phyloP scores from a whole-genome alignment of 1,140 invertebrate genomes.

The Drosophila punjabiensis region DNA sequence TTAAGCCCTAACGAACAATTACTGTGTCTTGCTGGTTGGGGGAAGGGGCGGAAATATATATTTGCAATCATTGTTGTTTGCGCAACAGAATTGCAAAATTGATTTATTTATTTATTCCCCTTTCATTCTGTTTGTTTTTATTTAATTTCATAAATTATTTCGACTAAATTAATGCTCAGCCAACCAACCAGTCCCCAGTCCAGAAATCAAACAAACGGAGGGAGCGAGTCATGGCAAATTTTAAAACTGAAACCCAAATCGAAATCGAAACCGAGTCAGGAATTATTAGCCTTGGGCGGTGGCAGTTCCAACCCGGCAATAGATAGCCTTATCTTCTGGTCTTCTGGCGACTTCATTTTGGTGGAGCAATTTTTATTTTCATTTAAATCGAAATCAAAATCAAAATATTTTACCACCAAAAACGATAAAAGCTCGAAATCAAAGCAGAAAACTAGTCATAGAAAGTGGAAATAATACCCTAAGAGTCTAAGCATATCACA shows the following conservation, averaged over 20 bases:
- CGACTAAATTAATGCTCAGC: conserved; percentile 66
- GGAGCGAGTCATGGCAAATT: not conserved
- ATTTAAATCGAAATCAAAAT: conserved; percentile 41
- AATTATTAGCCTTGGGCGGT: conserved; percentile 42
- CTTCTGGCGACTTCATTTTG: conserved; percentile 6
- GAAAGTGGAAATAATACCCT: conserved; percentile 10
- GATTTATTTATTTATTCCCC: conserved; percentile 74
- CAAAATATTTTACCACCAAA: conserved; percentile 13
- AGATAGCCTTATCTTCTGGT: conserved; percentile 29
- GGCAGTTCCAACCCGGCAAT: not conserved
- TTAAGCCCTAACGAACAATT: conserved; percentile 14
- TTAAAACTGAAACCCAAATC: conserved; percentile 32
- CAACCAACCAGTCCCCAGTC: conserved; percentile 24
- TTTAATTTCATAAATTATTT: conserved; percentile 78
- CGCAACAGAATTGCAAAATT: conserved; percentile 68
- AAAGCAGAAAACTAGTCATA: not conserved
- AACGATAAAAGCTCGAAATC: conserved; percentile 16
- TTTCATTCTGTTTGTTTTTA: conserved; percentile 60
- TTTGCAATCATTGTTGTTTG: conserved; percentile 43
- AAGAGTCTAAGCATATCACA: not conserved
- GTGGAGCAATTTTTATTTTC: conserved; percentile 9
- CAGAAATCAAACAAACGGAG: conserved; percentile 22
- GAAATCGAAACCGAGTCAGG: conserved; percentile 27
- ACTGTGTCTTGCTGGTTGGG: conserved; percentile 1
- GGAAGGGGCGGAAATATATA: conserved; percentile 7